Percentiles rank a stretch among this genome's conserved stretches.
Conservation (phyloP, 2,888 invertebrate genomes). For the Limulus polyphemus region DNA sequence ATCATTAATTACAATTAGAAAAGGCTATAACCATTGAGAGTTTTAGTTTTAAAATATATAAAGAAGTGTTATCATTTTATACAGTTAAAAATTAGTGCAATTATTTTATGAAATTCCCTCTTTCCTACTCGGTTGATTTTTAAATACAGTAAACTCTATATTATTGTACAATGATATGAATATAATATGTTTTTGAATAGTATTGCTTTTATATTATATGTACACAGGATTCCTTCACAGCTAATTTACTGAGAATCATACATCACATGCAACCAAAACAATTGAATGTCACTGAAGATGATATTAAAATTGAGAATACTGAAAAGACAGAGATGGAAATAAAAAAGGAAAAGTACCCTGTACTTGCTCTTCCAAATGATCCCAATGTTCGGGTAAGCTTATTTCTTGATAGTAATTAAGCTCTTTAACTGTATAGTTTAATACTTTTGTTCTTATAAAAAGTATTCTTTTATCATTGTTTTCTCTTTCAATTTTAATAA, state of each 20-base stretch:
- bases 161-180: too few species aligned
- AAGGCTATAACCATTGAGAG: too few species aligned
- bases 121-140: neutral
- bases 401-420: neutral
- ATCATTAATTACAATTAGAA: too few species aligned
- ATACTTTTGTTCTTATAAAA: too few species aligned
- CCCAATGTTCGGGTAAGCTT: conserved; percentile 31
- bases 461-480: too few species aligned
- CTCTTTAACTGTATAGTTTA: too few species aligned
- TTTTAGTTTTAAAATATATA: too few species aligned
- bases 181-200: too few species aligned
- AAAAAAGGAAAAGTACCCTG: conserved; percentile 36
- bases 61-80: too few species aligned
- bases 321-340: conserved; percentile 30
- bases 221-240: conserved; percentile 71
- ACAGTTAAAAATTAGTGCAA: too few species aligned
- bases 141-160: too few species aligned
- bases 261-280: conserved; percentile 68
- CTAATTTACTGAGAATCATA: conserved; percentile 84
- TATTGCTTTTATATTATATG: conserved; percentile 23
- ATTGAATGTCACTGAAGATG: conserved; percentile 21
- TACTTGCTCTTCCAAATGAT: conserved; percentile 41
- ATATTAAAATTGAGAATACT: conserved; percentile 8
- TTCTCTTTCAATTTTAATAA: too few species aligned
- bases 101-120: neutral